Evolutionary conservation across 30 jellyfish, hydroid and myxozoan genomes (phyloP), one percentile per base, ranked within the genome.

Genomic region (Hydractinia echinata): DNA sequence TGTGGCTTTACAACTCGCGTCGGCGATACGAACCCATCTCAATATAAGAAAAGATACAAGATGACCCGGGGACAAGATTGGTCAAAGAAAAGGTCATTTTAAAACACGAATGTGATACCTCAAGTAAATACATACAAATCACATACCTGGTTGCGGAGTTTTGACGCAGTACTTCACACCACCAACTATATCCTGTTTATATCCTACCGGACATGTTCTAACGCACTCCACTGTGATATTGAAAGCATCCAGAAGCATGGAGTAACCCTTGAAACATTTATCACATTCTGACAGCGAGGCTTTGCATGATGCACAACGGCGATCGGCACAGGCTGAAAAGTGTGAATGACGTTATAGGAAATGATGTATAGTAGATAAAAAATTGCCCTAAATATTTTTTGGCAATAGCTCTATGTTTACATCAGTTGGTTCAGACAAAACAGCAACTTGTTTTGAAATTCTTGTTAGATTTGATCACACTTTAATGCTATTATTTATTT

Each of bases 281-380:
- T 77, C 85, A 54, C 85, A 77, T 77, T 77, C 85, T 6, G 79
- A 54, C 8, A 77, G 18, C 18, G 85, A 77, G 4, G 85, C 73
- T 60, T 77, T 60, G 60, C 85, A 77, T 8, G 85, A 77, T 4
- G 77, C 85, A 44, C 85, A 77, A 5, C 85, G 76, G 11, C 48
- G 55, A 4, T 77, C 85, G 15, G 85, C 55, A 55, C 85, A 77
- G 60, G 85, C 85, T 76, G 18, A 39, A 52, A 7, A 72, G 44
- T 30, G 44, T 30, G 44, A 30, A 30, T 30, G 44, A 30, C 2
- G 44, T 30, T 0, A 30, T 30, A 30, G 44, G 2, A 30, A 30
- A 30, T 0, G 2, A 30, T 30, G 44, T 30, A 30, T 30, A 30
- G 44, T 30, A 2, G 44, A 2, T 0, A 30, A 30, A 30, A 30